These are phyloP conservation scores for Probosciger aterrimus DNA, from an alignment of 2,113 vertebrate species.

Conservation along the genomic window DNA sequence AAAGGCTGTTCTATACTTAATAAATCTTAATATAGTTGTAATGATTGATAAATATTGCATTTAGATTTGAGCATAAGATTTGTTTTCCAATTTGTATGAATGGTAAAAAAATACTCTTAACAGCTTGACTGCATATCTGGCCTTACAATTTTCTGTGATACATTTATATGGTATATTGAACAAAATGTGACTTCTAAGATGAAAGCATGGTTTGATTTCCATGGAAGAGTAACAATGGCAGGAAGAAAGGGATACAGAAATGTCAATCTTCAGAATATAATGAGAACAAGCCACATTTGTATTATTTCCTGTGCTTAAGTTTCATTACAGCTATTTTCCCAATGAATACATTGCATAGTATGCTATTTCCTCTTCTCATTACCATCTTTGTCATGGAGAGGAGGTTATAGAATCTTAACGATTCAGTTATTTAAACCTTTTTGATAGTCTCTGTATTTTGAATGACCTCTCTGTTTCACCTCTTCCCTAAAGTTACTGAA, in stretches of 20 bases:
- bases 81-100: neutral
- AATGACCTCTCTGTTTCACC: slow-evolving; percentile 50
- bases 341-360: slow-evolving; percentile 30
- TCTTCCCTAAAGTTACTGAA: slow-evolving; percentile 24
- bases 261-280: neutral
- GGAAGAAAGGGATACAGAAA: slow-evolving; percentile 17
- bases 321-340: slow-evolving; percentile 55
- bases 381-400: slow-evolving; percentile 28
- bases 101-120: neutral
- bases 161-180: neutral
- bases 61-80: neutral
- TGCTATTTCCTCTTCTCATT: slow-evolving; percentile 58
- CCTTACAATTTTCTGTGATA: neutral
- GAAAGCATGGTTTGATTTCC: slow-evolving; percentile 28
- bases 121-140: neutral
- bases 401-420: slow-evolving; percentile 46
- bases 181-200: slow-evolving; percentile 3
- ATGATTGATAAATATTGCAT: neutral
- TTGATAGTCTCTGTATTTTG: slow-evolving; percentile 42
- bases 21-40: neutral
- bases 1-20: neutral
- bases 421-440: slow-evolving; percentile 51
- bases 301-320: slow-evolving; percentile 47
- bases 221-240: neutral
- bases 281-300: slow-evolving; percentile 28